Evolutionary conservation across 2,113 vertebrate species (phyloP).

Genomic region (Isurus oxyrinchus): DNA sequence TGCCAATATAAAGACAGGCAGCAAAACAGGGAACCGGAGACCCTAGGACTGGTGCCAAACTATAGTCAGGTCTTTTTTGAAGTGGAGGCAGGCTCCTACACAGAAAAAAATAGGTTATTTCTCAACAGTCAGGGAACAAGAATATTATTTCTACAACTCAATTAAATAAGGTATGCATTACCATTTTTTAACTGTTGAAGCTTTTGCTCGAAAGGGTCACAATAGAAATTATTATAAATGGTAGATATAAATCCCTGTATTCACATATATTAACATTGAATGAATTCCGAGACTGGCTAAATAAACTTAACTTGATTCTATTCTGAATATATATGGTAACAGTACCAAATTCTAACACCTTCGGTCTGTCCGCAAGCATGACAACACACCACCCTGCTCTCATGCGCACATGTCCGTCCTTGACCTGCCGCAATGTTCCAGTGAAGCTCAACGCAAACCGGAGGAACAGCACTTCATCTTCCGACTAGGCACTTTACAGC

Average conservation of each 20-base stretch:
- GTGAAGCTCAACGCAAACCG: too few species aligned
- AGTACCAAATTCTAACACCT: too few species aligned
- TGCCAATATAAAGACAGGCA: not conserved
- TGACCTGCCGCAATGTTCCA: too few species aligned
- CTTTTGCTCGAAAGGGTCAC: not conserved
- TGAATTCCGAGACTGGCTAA: not conserved
- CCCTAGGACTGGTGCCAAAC: not conserved
- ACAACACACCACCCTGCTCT: too few species aligned
- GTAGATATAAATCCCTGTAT: not conserved
- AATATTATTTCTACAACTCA: conserved; percentile 8
- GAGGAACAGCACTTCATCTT: too few species aligned
- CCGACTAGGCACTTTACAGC: too few species aligned
- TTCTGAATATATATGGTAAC: not conserved
- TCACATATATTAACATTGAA: not conserved
- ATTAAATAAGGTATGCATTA: not conserved
- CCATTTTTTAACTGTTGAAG: not conserved
- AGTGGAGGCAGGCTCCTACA: not conserved
- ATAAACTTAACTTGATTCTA: not conserved
- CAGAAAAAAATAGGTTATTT: not conserved
- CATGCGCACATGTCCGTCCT: too few species aligned
- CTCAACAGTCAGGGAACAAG: not conserved
- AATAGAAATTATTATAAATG: not conserved
- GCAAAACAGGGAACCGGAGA: not conserved
- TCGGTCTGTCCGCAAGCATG: too few species aligned
- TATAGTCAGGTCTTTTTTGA: not conserved